Conservation (phyloP, 2,797 vertebrate species). For the Alauda arvensis region DNA sequence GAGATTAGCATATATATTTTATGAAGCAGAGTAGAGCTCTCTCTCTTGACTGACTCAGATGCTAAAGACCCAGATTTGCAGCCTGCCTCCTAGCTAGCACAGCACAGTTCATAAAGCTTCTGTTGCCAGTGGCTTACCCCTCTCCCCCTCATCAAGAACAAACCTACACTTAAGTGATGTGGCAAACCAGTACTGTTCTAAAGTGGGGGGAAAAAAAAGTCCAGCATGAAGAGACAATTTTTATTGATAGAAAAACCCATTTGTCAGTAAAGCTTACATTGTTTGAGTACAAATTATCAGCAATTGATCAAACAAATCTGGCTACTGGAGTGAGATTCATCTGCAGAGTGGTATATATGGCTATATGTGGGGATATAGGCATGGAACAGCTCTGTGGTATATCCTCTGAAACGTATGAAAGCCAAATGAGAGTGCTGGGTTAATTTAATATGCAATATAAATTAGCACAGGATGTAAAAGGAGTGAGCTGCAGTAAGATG, state of each 20-base stretch:
- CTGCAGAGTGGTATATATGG: background rate
- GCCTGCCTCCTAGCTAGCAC: conserved; percentile 5
- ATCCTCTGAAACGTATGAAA: background rate
- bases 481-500: background rate
- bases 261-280: background rate
- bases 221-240: background rate
- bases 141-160: background rate
- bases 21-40: conserved; percentile 38
- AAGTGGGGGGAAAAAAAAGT: background rate
- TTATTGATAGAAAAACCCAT: background rate
- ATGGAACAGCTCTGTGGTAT: background rate
- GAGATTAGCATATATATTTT: conserved; percentile 62
- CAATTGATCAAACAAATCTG: background rate
- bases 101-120: background rate
- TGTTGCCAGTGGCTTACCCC: background rate
- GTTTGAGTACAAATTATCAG: background rate
- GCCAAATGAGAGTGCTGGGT: background rate
- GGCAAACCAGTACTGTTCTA: background rate
- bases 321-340: background rate
- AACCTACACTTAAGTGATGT: background rate
- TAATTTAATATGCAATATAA: conserved; percentile 15
- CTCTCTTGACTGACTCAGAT: conserved; percentile 25
- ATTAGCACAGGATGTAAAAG: background rate
- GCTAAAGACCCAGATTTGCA: conserved; percentile 39
- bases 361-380: background rate